phyloP scores from a whole-genome alignment of 2,888 invertebrate species.

The Meta bourneti region DNA sequence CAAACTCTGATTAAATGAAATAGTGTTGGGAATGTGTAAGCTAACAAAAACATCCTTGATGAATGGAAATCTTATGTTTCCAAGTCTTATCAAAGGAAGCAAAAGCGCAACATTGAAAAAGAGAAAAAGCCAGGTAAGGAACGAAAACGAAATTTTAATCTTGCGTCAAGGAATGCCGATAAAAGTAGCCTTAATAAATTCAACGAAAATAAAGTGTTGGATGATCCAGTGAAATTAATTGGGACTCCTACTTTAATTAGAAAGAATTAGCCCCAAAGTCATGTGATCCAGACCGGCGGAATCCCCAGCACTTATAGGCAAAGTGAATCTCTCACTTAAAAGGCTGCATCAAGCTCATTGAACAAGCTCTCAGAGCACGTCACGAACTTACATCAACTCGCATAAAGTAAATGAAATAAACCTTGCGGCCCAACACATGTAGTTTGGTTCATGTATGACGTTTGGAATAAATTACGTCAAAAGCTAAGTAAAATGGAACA shows the following conservation, averaged over 20 bases:
- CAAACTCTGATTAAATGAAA: conserved; percentile 75
- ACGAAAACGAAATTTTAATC: conserved; percentile 87
- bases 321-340: no score
- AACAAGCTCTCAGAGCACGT: no score
- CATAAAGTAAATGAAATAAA: no score
- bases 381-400: no score
- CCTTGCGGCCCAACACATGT: no score
- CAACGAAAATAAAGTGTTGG: conserved; percentile 79
- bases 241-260: conserved; percentile 93
- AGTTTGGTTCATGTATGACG: no score
- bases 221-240: conserved; percentile 91
- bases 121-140: conserved; percentile 81
- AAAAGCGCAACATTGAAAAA: conserved; percentile 80
- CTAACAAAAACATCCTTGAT: conserved; percentile 73
- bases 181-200: conserved; percentile 79
- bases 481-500: no score
- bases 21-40: conserved; percentile 75
- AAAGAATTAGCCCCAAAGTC: no score
- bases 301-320: no score
- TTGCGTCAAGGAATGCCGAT: conserved; percentile 83
- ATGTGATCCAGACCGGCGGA: no score
- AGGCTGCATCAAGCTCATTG: no score
- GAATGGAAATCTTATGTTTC: conserved; percentile 71
- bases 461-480: no score
- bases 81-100: conserved; percentile 79